Evolutionary conservation across 2,113 vertebrate genomes (phyloP), one percentile per base, ranked within the genome.

Genomic region (Chauna torquata): DNA sequence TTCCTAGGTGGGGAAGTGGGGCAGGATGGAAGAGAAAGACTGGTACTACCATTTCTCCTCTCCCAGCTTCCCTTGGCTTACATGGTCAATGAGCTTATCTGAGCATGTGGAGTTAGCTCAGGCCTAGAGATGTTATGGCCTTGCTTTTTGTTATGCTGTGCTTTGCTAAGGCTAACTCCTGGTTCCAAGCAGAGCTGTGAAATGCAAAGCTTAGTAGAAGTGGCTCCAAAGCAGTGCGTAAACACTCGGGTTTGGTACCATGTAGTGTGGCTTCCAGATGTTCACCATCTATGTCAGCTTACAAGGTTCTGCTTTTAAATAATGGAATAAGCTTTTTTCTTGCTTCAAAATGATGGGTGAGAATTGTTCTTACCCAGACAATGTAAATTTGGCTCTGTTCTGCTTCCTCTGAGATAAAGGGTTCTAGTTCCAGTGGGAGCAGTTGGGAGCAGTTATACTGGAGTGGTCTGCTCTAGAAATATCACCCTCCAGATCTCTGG

Each of bases 181-280:
- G 55, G 9, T 62, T 90, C 68, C 0, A 0, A 47, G 32, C 30
- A 9, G 40, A 75, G 11, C 23, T 84, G 28, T 3, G 34, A 84
- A 58, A 68, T 34, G 16, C 32, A 30, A 30, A 16, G 17, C 0
- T n/a, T 16, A 27, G 30, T n/a, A 13, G 34, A 83, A 30, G 11
- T 74, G 16, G n/a, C 79, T 92, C 47, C n/a, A 20, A 69, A 93
- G 15, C 9, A 55, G 38, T 27, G 34, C 55, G 5, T 66, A 58
- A 79, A 5, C 14, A 3, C 47, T 79, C 76, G 44, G 50, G n/a
- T 49, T 78, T 84, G 40, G 16, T 75, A 28, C 55, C 27, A 16
- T 0, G 0, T 59, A 12, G 24, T 42, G 16, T 59, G 32, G 13
- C 30, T 24, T 88, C 85, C 1, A 3, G 36, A 15, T 52, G 50